Evolutionary conservation across 2,797 vertebrate species (phyloP), one percentile per base, ranked within the genome.

Genomic region (Muscicapa striata): DNA sequence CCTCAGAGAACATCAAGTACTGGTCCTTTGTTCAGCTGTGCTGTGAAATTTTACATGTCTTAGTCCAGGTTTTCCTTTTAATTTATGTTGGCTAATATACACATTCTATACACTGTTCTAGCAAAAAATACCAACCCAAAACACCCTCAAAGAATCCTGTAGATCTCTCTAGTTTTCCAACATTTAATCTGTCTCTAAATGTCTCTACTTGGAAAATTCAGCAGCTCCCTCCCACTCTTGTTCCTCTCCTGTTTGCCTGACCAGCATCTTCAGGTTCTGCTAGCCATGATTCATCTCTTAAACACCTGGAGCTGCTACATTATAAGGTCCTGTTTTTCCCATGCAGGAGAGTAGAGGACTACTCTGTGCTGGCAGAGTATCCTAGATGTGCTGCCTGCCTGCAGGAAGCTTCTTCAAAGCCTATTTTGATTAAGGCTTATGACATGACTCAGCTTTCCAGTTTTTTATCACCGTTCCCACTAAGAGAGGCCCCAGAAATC

Each of bases 401-500:
- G 48, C 91, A 81, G 79, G 95, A 96, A 91, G 62, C 73, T 84
- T 87, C 89, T 91, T 95, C 82, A 91, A 62, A 91, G 81, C 54
- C 46, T 93, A 46, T 90, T 96, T 91, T 93, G 75, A 72, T 95
- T 85, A 89, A 75, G 72, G 87, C 76, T 70, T 83, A 34, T 55
- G 75, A 74, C 75, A 78, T 95, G 87, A 96, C 89, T 94, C 94
- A 95, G 76, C 89, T 87, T 92, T 86, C 58, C 76, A 78, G 82
- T 81, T 93, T 48, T 91, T 89, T 92, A 73, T 95, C 84, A 76
- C 69, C 29, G 14, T 91, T 96, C 69, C 69, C 48, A n/a, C 43
- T 66, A 74, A 87, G 72, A 92, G n/a, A 41, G 61, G 78, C 72
- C 75, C 38, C 54, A 87, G 89, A 90, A 95, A 77, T 89, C 61